Conservation (phyloP, 2,797 vertebrate genomes). For the Malacoraja senta region DNA sequence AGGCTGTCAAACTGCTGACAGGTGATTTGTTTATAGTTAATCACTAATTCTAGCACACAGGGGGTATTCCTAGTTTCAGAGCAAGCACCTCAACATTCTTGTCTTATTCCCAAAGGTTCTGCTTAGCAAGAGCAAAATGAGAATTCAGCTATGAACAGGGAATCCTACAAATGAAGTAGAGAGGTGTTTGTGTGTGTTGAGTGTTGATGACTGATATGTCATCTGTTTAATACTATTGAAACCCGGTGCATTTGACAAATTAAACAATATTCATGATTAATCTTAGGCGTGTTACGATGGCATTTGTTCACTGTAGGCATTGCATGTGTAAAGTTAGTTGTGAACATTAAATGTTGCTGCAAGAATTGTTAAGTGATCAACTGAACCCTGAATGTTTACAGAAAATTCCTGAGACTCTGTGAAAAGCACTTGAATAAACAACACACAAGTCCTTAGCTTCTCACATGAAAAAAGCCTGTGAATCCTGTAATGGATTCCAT, state of each 20-base stretch:
- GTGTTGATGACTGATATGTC: neutral
- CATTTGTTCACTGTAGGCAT: neutral
- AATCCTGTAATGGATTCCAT: too few relatives aligned
- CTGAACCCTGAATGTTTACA: too few relatives aligned
- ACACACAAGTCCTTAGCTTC: too few relatives aligned
- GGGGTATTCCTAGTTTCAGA: slow-evolving; percentile 52
- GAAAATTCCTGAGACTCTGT: too few relatives aligned
- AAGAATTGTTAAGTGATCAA: too few relatives aligned
- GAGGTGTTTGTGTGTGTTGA: neutral
- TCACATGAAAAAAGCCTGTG: too few relatives aligned
- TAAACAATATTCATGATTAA: slow-evolving; percentile 8
- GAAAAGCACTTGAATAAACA: too few relatives aligned
- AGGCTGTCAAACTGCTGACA: slow-evolving; percentile 48
- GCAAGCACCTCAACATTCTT: slow-evolving; percentile 60
- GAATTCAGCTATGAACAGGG: slow-evolving; percentile 55
- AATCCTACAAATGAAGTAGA: neutral
- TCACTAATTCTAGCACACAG: slow-evolving; percentile 49
- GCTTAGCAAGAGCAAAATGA: slow-evolving; percentile 63
- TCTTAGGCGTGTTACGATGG: neutral
- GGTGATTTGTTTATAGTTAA: slow-evolving; percentile 56
- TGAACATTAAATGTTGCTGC: too few relatives aligned
- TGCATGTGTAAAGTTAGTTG: too few relatives aligned
- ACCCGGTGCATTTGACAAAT: neutral
- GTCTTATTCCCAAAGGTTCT: slow-evolving; percentile 56
- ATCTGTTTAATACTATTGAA: neutral